These are phyloP conservation scores for Phortica okadai DNA, from an alignment of 2,888 invertebrate species.

Conservation along the genomic window DNA sequence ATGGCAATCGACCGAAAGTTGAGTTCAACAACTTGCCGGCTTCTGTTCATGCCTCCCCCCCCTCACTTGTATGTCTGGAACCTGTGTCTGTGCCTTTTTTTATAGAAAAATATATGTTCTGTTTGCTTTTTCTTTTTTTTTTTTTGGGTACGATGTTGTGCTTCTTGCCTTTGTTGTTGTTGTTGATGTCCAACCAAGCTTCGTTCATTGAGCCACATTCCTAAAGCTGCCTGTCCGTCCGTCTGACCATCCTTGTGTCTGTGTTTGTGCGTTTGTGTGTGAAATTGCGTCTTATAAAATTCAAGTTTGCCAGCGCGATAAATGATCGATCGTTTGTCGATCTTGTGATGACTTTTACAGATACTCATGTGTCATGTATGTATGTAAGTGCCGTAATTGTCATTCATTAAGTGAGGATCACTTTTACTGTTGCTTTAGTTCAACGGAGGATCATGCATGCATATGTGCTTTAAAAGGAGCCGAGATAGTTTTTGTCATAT, in stretches of 20 bases:
- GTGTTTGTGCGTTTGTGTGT: not conserved
- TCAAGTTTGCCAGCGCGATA: not conserved
- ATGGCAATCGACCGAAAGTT: constrained; percentile 39
- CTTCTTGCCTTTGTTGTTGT: not conserved
- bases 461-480: too few relatives aligned
- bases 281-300: constrained; percentile 24
- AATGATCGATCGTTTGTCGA: not conserved
- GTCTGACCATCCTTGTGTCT: not conserved
- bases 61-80: constrained; percentile 45
- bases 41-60: constrained; percentile 22
- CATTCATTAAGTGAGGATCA: too few relatives aligned
- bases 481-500: too few relatives aligned
- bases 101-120: constrained; percentile 13
- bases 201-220: constrained; percentile 25
- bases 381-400: not conserved
- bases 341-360: not conserved
- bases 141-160: not conserved
- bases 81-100: not conserved
- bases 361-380: not conserved
- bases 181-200: not conserved
- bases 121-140: constrained; percentile 1
- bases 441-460: too few relatives aligned
- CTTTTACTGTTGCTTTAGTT: too few relatives aligned
- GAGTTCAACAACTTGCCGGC: constrained; percentile 66
- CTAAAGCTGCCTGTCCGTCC: not conserved